Evolutionary conservation across 2,888 invertebrate genomes (phyloP).

Genomic region (Sarcophaga caerulescens): DNA sequence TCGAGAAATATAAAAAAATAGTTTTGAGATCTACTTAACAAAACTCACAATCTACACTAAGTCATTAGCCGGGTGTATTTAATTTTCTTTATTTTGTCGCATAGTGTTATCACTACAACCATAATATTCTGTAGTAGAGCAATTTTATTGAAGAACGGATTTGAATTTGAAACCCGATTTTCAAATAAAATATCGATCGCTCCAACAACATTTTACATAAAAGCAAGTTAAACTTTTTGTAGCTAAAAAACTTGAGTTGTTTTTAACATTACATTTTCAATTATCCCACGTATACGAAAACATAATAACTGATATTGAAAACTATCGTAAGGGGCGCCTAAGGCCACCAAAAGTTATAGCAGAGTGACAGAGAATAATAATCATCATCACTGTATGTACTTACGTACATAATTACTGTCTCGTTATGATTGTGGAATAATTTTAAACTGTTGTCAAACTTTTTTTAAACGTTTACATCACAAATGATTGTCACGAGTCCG

Average conservation of each 20-base stretch:
- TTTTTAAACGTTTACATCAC: slow-evolving; percentile 12
- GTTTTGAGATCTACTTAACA: too few species aligned
- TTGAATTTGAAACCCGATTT: not conserved
- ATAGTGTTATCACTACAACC: not conserved
- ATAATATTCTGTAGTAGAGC: not conserved
- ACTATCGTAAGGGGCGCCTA: not conserved
- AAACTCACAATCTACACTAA: too few species aligned
- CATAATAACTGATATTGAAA: not conserved
- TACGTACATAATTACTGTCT: not conserved
- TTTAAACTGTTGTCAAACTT: slow-evolving; percentile 9
- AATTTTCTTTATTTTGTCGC: too few species aligned
- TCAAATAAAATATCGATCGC: not conserved
- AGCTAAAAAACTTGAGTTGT: too few species aligned
- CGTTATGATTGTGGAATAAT: not conserved
- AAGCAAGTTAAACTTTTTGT: too few species aligned
- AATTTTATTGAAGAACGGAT: not conserved
- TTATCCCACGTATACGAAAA: not conserved
- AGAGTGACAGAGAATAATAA: too few species aligned
- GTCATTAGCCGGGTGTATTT: too few species aligned
- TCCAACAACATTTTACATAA: too few species aligned
- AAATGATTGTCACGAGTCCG: slow-evolving; percentile 14
- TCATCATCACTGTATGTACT: too few species aligned
- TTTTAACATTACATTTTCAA: not conserved
- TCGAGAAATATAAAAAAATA: too few species aligned
- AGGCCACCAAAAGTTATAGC: too few species aligned